Conservation (phyloP, 1,140 invertebrate species). For the Orussus abietinus region DNA sequence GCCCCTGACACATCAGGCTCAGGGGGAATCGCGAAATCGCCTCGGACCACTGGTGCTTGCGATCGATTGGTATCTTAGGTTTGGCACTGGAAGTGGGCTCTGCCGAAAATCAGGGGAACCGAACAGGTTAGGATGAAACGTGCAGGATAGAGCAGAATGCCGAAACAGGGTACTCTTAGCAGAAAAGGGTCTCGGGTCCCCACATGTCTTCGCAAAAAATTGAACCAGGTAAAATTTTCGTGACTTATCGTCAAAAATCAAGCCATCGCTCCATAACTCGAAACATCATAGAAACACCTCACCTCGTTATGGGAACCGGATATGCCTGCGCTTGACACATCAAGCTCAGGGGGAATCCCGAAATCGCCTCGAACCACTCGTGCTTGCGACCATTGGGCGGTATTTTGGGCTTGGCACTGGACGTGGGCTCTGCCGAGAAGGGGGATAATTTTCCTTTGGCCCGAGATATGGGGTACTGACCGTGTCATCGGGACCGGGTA, state of each 20-base stretch:
- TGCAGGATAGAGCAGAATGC: slow-evolving; percentile 4
- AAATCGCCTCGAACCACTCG: slow-evolving; percentile 19
- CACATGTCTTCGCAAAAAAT: too few relatives aligned
- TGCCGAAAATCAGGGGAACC: slow-evolving; percentile 18
- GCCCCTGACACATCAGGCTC: slow-evolving; percentile 41
- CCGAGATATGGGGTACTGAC: slow-evolving; percentile 37
- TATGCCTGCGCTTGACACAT: slow-evolving; percentile 44
- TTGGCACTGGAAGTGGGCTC: slow-evolving; percentile 44
- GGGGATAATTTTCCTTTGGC: too few relatives aligned
- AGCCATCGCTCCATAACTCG: too few relatives aligned
- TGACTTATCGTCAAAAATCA: too few relatives aligned
- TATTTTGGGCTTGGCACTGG: slow-evolving; percentile 44
- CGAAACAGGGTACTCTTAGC: not conserved
- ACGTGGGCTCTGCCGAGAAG: slow-evolving; percentile 38
- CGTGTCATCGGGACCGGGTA: slow-evolving; percentile 55
- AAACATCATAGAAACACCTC: slow-evolving; percentile 14
- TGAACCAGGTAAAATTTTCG: too few relatives aligned
- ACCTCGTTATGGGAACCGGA: slow-evolving; percentile 21
- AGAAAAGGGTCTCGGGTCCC: too few relatives aligned
- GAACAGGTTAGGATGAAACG: not conserved
- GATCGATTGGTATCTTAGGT: slow-evolving; percentile 39
- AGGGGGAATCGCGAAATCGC: too few relatives aligned
- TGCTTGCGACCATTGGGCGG: slow-evolving; percentile 25
- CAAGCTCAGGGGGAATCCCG: slow-evolving; percentile 4
- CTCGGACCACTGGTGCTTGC: slow-evolving; percentile 21